A percentile compares a stretch with the other conserved stretches of the same genome.
These are phyloP conservation scores for Drosophila sucinea DNA, from an alignment of 1,140 invertebrate species.

Conservation along the genomic window DNA sequence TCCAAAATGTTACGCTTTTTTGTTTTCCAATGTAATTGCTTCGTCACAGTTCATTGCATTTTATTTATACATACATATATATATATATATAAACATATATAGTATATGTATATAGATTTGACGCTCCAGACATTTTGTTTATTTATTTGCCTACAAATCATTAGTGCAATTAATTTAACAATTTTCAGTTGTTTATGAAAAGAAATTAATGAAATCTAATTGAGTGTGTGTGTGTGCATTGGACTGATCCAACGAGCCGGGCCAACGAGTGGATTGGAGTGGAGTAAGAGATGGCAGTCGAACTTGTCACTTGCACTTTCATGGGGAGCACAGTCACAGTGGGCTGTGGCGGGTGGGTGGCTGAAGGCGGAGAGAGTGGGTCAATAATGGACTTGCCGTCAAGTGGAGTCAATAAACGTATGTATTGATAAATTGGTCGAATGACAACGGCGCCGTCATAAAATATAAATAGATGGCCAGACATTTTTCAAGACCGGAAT, in stretches of 20 bases:
- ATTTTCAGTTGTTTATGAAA: conserved; percentile 54
- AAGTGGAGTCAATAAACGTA: conserved; percentile 58
- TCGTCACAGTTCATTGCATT: conserved; percentile 56
- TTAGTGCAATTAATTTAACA: conserved; percentile 59
- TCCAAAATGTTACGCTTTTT: conserved; percentile 18
- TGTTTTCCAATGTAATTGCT: conserved; percentile 36
- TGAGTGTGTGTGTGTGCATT: conserved; percentile 37
- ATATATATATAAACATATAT: not conserved
- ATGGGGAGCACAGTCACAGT: not conserved
- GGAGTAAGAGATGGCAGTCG: not conserved
- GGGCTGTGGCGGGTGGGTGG: not conserved
- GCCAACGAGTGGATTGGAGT: no score
- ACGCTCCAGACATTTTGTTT: conserved; percentile 38
- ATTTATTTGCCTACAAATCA: conserved; percentile 37
- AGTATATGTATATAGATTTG: not conserved
- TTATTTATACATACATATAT: not conserved
- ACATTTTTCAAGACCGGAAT: conserved; percentile 4
- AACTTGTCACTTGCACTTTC: conserved; percentile 61
- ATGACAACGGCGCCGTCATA: conserved; percentile 9
- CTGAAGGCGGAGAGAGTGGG: not conserved
- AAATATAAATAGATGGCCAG: conserved; percentile 27
- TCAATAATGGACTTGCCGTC: conserved; percentile 12
- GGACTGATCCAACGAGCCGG: conserved; percentile 29
- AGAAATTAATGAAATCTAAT: conserved; percentile 65
- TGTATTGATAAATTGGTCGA: conserved; percentile 28